Evolutionary conservation across 2,797 vertebrate species (phyloP).

Genomic region (Acanthopagrus latus): DNA sequence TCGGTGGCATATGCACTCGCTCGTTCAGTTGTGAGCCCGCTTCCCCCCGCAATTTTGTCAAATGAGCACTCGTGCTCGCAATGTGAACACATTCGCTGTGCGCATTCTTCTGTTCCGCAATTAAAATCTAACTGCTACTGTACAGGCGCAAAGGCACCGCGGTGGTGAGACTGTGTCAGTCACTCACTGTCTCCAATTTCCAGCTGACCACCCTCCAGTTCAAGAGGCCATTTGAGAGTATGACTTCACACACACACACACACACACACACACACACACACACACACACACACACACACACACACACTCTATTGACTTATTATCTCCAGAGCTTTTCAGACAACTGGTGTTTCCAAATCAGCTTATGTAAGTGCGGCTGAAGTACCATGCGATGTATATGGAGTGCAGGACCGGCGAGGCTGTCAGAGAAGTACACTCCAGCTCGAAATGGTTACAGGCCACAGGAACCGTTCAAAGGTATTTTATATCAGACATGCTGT

Average conservation of each 20-base stretch:
- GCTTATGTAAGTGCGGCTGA: slow-evolving; percentile 30
- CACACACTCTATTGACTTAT: not conserved
- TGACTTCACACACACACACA: not conserved
- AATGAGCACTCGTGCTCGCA: slow-evolving; percentile 33
- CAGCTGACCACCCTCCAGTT: slow-evolving; percentile 20
- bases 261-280: too few species aligned
- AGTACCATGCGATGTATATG: not conserved
- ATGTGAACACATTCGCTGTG: slow-evolving; percentile 27
- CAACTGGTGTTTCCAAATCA: slow-evolving; percentile 21
- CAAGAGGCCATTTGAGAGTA: slow-evolving; percentile 12
- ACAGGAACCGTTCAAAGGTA: slow-evolving; percentile 41
- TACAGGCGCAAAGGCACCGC: slow-evolving; percentile 4
- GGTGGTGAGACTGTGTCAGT: slow-evolving; percentile 21
- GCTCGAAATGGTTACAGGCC: slow-evolving; percentile 43
- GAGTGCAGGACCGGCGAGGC: slow-evolving; percentile 24
- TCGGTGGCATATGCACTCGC: slow-evolving; percentile 47
- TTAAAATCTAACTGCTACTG: slow-evolving; percentile 44
- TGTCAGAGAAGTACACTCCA: slow-evolving; percentile 29
- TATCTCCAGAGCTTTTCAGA: slow-evolving; percentile 11
- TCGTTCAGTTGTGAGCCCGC: slow-evolving; percentile 38
- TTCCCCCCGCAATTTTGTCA: slow-evolving; percentile 34
- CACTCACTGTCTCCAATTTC: slow-evolving; percentile 27
- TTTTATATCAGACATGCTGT: slow-evolving; percentile 35
- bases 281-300: not conserved
- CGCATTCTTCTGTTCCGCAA: slow-evolving; percentile 34